Base-by-base conservation (phyloP, 2,888 invertebrate genomes). In the Vanessa cardui region DNA sequence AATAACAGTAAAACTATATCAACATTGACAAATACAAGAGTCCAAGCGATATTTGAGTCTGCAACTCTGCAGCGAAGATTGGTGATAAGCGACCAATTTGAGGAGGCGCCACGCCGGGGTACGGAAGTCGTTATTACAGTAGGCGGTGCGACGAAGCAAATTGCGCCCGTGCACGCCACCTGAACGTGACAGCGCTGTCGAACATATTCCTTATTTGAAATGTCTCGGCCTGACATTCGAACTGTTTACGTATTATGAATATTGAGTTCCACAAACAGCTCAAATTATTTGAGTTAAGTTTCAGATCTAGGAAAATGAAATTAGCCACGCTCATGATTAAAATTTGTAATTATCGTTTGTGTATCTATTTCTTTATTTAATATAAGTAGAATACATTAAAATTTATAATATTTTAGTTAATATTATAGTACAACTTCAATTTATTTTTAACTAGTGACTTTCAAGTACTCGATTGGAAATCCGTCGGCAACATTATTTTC, bases 1-100 rank as follows among this genome's bases (percentile, higher is more conserved):
- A 54, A 62, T 18, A 18, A 15, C 21, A 0, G 47, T 33, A 33
- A 47, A 44, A 59, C 16, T 49, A 31, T 26, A 39, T 50, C 4
- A 33, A 78, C 77, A 87, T 87, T 90, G 90, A 90, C 90, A 89
- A 90, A 91, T 90, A 89, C 86, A 87, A 81, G 84, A 79, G 84
- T 83, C 86, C 84, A 83, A 84, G 88, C 86, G 88, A 89, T 88
- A 89, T 86, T 87, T 87, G 85, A 88, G 84, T 87, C 86, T 80
- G 65, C 65, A 61, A 88, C 88, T 85, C 56, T 39, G 56, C 18
- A 56, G 86, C 85, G 82, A 88, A 92, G 92, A 92, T 92, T 88
- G 88, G 91, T 90, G 92, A 92, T 92, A 92, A 92, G 91, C 92
- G 92, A 92, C 91, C 91, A 92, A 92, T 92, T 92, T 89, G 87